Evolutionary conservation across 1,140 invertebrate species (phyloP).

Genomic region (Temnothorax curvispinosus): DNA sequence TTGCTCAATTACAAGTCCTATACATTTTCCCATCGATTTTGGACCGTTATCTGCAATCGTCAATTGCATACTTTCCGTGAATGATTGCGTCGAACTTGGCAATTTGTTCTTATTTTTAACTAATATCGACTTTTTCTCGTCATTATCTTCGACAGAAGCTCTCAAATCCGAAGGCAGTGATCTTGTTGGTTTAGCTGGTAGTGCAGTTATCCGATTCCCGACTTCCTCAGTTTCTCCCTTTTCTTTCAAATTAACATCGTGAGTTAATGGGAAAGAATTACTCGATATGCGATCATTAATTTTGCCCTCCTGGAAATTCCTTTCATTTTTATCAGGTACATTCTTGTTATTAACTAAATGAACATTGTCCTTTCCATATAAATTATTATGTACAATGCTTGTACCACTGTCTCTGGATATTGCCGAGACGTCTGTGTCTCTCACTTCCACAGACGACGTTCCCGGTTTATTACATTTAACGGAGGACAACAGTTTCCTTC

Average conservation of each 20-base stretch:
- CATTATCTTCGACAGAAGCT: not conserved
- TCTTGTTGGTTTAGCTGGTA: conserved; percentile 34
- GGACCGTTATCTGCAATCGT: not conserved
- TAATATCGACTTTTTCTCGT: not conserved
- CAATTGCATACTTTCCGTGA: not conserved
- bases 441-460: not conserved
- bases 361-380: not conserved
- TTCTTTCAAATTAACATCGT: not conserved
- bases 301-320: conserved; percentile 12
- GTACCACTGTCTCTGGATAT: not conserved
- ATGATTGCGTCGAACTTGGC: not conserved
- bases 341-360: not conserved
- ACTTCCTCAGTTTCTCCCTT: not conserved
- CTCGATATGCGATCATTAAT: conserved; percentile 1
- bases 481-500: not conserved
- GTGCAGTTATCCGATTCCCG: not conserved
- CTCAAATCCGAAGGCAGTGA: conserved; percentile 54
- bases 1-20: not conserved
- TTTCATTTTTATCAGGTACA: conserved; percentile 33
- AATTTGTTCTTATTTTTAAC: not conserved
- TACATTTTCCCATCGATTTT: not conserved
- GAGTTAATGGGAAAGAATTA: not conserved
- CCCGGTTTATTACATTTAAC: not conserved
- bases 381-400: not conserved
- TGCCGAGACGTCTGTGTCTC: not conserved